A percentile compares a stretch with the other conserved stretches of the same genome.
phyloP scores from a whole-genome alignment of 2,888 invertebrate genomes.

The Drosophila ustulata region DNA sequence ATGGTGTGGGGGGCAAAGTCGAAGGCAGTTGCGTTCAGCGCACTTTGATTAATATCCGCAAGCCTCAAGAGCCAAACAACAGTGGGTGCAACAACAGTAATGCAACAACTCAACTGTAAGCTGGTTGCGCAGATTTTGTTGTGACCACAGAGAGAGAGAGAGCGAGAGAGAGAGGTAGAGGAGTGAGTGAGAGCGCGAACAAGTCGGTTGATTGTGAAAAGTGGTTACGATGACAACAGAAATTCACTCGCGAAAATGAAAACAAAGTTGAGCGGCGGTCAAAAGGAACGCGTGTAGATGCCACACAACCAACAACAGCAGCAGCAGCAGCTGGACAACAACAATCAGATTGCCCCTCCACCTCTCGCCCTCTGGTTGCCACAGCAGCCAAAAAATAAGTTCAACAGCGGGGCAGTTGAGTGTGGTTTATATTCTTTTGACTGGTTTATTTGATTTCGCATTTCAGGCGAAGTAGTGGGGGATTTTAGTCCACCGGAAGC shows the following conservation, averaged over 20 bases:
- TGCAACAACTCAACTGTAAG: conserved; percentile 46
- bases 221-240: conserved; percentile 74
- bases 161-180: neutral
- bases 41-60: conserved; percentile 79
- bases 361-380: neutral
- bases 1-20: neutral
- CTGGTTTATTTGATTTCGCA: conserved; percentile 74
- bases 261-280: conserved; percentile 63
- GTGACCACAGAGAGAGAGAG: conserved; percentile 24
- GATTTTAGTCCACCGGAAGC: neutral
- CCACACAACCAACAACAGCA: conserved; percentile 25
- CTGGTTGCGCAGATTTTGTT: conserved; percentile 55
- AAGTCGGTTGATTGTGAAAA: conserved; percentile 75
- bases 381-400: conserved; percentile 46
- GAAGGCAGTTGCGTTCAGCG: conserved; percentile 33
- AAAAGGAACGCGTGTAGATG: conserved; percentile 32
- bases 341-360: neutral
- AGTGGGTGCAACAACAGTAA: conserved; percentile 35
- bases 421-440: conserved; percentile 71
- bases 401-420: conserved; percentile 44
- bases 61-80: conserved; percentile 47
- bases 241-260: conserved; percentile 75
- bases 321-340: conserved; percentile 28
- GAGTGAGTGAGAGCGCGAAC: neutral
- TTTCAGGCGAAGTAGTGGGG: neutral